Evolutionary conservation across 2,888 invertebrate genomes (phyloP).

Genomic region (Meiosimyza decipiens): DNA sequence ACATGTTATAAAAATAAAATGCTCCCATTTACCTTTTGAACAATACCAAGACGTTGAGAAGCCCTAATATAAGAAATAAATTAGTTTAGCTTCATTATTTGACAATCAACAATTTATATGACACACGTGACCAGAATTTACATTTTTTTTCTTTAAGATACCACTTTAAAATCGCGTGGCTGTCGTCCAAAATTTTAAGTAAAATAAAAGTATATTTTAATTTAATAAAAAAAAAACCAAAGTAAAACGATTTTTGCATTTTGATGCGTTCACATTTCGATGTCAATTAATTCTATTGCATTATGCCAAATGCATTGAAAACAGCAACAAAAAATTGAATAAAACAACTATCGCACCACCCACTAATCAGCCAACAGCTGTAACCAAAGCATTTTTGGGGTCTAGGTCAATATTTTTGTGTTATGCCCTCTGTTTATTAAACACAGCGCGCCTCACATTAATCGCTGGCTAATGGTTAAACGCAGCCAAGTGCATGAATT

Average conservation of each 20-base stretch:
- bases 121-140: conserved; percentile 37
- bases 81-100: background rate
- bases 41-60: no score
- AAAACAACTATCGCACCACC: background rate
- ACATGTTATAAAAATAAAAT: no score
- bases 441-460: conserved; percentile 5
- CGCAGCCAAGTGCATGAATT: no score
- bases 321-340: background rate
- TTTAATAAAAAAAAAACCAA: conserved; percentile 1
- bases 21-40: no score
- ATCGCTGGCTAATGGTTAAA: no score
- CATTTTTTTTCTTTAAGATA: background rate
- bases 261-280: conserved; percentile 34
- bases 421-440: conserved; percentile 25
- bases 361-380: conserved; percentile 4
- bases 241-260: conserved; percentile 40
- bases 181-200: conserved; percentile 20
- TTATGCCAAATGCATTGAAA: conserved; percentile 3
- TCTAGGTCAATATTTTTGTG: conserved; percentile 39
- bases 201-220: background rate
- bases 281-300: conserved; percentile 27
- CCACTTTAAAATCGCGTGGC: background rate
- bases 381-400: conserved; percentile 35
- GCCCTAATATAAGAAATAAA: no score
- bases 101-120: conserved; percentile 25